Percentiles rank a stretch among this genome's conserved stretches.
Conservation (phyloP, 2,113 vertebrate genomes). For the Cichladusa arquata region DNA sequence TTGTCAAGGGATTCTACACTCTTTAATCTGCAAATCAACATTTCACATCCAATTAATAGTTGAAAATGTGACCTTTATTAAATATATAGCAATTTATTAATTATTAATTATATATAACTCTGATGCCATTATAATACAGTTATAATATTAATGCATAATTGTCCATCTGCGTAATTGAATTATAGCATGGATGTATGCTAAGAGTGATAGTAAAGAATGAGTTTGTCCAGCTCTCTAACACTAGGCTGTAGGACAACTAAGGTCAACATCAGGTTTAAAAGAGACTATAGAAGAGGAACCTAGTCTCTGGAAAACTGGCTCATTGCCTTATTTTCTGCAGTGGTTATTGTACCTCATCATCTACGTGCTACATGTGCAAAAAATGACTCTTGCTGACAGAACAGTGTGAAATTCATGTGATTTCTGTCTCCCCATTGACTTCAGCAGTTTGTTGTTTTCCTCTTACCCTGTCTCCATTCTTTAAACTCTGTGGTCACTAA, state of each 20-base stretch:
- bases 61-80: background rate
- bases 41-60: background rate
- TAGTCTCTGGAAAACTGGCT: background rate
- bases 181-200: background rate
- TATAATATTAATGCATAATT: background rate
- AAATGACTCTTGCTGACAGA: background rate
- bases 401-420: background rate
- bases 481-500: background rate
- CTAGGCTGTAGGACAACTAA: background rate
- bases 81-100: background rate
- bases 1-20: background rate
- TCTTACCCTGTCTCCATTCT: background rate
- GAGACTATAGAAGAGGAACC: background rate
- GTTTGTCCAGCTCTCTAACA: background rate
- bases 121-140: background rate
- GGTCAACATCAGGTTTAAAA: background rate
- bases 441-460: background rate
- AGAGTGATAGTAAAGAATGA: background rate
- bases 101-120: background rate
- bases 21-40: constrained; percentile 4
- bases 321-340: background rate
- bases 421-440: background rate
- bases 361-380: fast-evolving
- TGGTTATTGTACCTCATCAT: background rate
- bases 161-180: background rate